Evolutionary conservation across 2,797 vertebrate genomes (phyloP).

Genomic region (Enteromius paludinosus): DNA sequence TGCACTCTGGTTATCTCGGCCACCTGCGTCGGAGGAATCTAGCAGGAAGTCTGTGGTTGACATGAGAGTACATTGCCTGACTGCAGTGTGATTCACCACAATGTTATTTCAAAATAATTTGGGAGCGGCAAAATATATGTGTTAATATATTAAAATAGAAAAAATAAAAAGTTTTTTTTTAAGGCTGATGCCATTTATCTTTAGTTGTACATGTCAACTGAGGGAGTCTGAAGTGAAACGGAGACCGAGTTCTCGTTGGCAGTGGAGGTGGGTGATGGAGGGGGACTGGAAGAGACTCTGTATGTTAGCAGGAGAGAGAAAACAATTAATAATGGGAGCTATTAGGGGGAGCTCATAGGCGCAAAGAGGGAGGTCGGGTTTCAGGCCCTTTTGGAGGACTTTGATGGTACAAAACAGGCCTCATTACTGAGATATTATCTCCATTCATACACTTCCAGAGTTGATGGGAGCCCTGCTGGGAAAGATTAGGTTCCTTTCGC

Average conservation of each 20-base stretch:
- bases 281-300: conserved; percentile 55
- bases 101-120: not conserved
- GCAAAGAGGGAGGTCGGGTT: conserved; percentile 81
- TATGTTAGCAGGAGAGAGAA: conserved; percentile 73
- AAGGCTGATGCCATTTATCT: not conserved
- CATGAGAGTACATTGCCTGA: conserved; percentile 43
- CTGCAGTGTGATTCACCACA: conserved; percentile 27
- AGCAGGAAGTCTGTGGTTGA: conserved; percentile 41
- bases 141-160: not conserved
- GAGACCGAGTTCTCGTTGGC: not conserved
- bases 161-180: no score
- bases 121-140: not conserved
- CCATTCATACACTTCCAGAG: conserved; percentile 87
- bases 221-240: not conserved
- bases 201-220: not conserved
- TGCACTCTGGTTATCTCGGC: conserved; percentile 55
- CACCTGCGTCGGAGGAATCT: conserved; percentile 63
- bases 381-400: conserved; percentile 84
- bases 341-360: conserved; percentile 80
- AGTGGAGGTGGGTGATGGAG: not conserved
- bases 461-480: conserved; percentile 81
- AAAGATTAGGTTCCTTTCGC: conserved; percentile 84
- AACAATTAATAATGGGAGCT: conserved; percentile 87
- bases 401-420: conserved; percentile 86
- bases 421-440: conserved; percentile 91